These are phyloP conservation scores for Sebastes vulpes DNA, from an alignment of 2,797 vertebrate genomes.

Conservation along the genomic window DNA sequence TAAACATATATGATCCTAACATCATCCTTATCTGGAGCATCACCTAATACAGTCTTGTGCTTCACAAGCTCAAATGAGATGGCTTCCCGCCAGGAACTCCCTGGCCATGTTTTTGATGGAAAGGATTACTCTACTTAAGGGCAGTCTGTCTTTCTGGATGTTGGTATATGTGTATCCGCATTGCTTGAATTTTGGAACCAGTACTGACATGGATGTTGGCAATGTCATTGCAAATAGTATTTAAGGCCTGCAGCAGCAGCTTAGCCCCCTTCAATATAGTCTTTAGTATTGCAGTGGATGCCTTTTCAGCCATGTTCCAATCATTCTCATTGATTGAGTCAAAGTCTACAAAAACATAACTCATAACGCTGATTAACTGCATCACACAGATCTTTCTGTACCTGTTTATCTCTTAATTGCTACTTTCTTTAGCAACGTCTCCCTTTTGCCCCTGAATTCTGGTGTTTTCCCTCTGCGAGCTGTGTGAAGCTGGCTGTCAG, in stretches of 20 bases:
- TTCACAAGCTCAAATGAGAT: conserved; percentile 65
- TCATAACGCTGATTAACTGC: neutral
- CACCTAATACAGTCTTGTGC: conserved; percentile 38
- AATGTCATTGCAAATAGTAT: conserved; percentile 30
- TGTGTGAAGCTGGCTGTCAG: conserved; percentile 29
- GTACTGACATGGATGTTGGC: conserved; percentile 37
- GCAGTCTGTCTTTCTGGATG: conserved; percentile 33
- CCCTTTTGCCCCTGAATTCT: neutral
- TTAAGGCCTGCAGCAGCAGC: conserved; percentile 29
- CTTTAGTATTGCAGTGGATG: conserved; percentile 1
- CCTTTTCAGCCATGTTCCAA: neutral
- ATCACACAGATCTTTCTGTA: neutral
- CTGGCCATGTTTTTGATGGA: conserved; percentile 51
- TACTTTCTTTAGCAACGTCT: neutral
- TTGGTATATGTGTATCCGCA: conserved; percentile 29
- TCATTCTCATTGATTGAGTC: neutral
- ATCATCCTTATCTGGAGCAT: conserved; percentile 50
- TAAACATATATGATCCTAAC: conserved; percentile 33
- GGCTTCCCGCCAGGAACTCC: conserved; percentile 58
- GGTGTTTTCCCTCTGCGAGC: conserved; percentile 11
- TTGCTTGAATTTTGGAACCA: conserved; percentile 28
- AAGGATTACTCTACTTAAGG: conserved; percentile 65
- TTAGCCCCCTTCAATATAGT: conserved; percentile 14
- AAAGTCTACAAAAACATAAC: neutral
- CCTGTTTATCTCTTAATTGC: neutral